Evolutionary conservation across 1,140 invertebrate species (phyloP).

Genomic region (Trypoxylus dichotomus): DNA sequence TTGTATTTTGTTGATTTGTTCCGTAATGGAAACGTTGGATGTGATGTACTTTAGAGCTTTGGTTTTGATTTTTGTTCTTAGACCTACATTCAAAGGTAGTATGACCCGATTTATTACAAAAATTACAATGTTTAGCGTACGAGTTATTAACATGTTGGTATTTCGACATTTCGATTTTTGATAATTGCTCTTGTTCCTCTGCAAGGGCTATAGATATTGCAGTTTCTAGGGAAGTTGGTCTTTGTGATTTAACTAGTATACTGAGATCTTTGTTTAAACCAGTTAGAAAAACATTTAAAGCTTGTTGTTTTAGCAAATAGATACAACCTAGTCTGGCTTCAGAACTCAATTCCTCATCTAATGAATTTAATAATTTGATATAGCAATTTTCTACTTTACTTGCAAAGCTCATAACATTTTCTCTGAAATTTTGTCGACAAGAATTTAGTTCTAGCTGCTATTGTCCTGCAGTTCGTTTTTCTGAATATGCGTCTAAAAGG

Average conservation of each 20-base stretch:
- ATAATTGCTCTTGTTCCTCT: slow-evolving; percentile 18
- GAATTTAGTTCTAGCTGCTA: slow-evolving; percentile 45
- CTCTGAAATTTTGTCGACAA: slow-evolving; percentile 39
- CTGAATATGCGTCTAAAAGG: slow-evolving; percentile 39
- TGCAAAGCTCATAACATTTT: slow-evolving; percentile 39
- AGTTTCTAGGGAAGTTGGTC: slow-evolving; percentile 17
- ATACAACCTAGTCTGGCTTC: slow-evolving; percentile 37
- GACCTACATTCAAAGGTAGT: slow-evolving; percentile 22
- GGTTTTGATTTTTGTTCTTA: no score
- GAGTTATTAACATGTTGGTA: slow-evolving; percentile 34
- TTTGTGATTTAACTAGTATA: slow-evolving; percentile 38
- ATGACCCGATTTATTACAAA: slow-evolving; percentile 38
- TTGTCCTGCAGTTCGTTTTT: slow-evolving; percentile 36
- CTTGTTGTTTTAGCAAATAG: slow-evolving; percentile 41
- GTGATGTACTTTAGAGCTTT: no score
- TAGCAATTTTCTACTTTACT: slow-evolving; percentile 42
- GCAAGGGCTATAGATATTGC: no score
- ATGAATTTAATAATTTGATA: slow-evolving; percentile 41
- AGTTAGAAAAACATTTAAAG: slow-evolving; percentile 30
- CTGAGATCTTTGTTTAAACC: slow-evolving; percentile 34
- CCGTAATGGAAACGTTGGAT: no score
- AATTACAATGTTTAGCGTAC: slow-evolving; percentile 33
- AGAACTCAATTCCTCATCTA: slow-evolving; percentile 35
- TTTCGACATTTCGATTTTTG: slow-evolving; percentile 39
- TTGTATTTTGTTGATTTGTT: no score